Evolutionary conservation across 2,797 vertebrate species (phyloP).

Genomic region (Hozukius guyotensis): DNA sequence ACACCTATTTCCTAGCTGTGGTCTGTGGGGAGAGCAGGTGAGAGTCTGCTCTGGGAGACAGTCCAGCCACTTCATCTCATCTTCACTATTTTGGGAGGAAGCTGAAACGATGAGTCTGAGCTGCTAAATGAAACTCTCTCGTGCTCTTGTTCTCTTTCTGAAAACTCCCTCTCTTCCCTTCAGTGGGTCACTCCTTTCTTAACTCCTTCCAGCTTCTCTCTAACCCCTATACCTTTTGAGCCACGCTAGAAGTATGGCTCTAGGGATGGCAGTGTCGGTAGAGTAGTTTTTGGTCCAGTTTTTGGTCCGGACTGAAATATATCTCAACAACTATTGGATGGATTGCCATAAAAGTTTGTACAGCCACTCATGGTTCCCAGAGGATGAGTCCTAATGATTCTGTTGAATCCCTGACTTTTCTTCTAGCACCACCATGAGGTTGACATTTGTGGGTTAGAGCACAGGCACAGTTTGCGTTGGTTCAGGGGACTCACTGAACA

Average conservation of each 20-base stretch:
- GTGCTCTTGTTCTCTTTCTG: not conserved
- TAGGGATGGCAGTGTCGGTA: too few species aligned
- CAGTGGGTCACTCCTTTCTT: not conserved
- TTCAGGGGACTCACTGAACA: too few species aligned
- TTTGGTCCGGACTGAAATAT: not conserved
- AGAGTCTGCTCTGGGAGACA: not conserved
- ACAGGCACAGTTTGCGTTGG: too few species aligned
- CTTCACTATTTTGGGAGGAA: constrained; percentile 23
- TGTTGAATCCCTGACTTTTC: not conserved
- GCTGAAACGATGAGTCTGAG: constrained; percentile 5
- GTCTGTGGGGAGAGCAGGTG: constrained; percentile 22
- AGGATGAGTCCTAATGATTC: not conserved
- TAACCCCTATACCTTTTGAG: not conserved
- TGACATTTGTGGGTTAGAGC: not conserved
- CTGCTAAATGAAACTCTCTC: not conserved
- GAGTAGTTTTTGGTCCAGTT: not conserved
- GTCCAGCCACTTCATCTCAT: not conserved
- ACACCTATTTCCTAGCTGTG: constrained; percentile 8
- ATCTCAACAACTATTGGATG: not conserved
- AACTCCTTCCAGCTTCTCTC: not conserved
- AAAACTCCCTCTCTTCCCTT: not conserved
- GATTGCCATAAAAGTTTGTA: not conserved
- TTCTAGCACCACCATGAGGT: not conserved
- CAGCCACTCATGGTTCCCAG: not conserved
- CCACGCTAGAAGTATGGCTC: not conserved